Percentiles rank a stretch among this genome's conserved stretches.
Conservation (phyloP, 2,113 vertebrate species). For the Mirza zaza region DNA sequence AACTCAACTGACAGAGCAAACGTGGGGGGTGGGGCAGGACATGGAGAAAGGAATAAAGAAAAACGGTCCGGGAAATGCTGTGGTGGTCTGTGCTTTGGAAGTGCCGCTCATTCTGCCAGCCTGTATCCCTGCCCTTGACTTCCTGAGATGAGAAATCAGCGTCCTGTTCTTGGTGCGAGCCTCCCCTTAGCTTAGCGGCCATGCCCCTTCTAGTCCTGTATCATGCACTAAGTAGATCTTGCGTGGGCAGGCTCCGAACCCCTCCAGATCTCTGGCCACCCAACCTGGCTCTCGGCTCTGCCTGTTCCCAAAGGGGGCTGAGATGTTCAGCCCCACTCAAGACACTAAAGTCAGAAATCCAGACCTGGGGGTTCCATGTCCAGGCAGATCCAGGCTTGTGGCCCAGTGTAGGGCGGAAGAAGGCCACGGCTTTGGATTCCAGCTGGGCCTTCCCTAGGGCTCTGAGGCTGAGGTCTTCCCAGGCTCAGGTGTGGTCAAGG, state of each 20-base stretch:
- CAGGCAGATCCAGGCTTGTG: neutral
- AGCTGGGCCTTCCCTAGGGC: neutral
- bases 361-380: neutral
- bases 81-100: slow-evolving; percentile 17
- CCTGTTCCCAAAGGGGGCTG: neutral
- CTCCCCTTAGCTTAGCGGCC: neutral
- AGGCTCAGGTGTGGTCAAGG: neutral
- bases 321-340: neutral
- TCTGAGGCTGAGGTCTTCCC: neutral
- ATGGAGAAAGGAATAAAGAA: slow-evolving; percentile 62
- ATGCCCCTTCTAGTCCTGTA: neutral
- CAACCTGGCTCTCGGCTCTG: neutral
- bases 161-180: neutral
- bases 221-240: neutral
- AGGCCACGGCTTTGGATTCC: neutral
- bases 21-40: neutral
- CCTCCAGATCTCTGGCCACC: neutral
- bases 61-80: slow-evolving; percentile 1
- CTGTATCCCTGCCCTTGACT: neutral
- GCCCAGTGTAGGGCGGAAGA: neutral
- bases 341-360: neutral
- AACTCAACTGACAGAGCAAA: slow-evolving; percentile 4
- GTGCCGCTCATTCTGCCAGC: neutral
- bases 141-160: neutral
- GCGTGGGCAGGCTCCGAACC: neutral